Conservation (phyloP, 2,888 invertebrate genomes). For the Enchytraeus crypticus region DNA sequence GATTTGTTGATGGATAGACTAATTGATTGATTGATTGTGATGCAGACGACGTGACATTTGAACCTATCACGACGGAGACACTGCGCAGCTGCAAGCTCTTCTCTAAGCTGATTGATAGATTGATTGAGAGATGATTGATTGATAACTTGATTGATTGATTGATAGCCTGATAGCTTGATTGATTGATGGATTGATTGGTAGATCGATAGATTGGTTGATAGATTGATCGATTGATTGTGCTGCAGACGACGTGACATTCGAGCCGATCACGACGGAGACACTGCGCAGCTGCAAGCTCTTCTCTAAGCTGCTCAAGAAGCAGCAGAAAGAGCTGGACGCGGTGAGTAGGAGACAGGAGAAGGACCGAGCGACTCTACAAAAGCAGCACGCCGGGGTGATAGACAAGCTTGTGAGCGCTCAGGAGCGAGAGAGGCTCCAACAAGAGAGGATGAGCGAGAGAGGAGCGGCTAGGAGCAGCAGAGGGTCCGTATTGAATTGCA, state of each 20-base stretch:
- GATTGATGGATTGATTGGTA: background rate
- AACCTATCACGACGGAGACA: constrained; percentile 41
- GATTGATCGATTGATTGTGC: background rate
- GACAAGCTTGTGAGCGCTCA: constrained; percentile 71
- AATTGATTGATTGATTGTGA: no score
- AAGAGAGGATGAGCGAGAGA: constrained; percentile 29
- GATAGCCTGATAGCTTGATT: background rate
- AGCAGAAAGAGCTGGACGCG: constrained; percentile 82
- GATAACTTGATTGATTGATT: background rate
- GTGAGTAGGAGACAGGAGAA: constrained; percentile 80
- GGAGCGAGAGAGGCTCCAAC: constrained; percentile 42
- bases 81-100: constrained; percentile 42
- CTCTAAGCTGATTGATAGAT: constrained; percentile 72
- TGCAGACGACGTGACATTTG: constrained; percentile 36
- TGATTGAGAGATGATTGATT: no score
- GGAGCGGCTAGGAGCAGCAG: background rate
- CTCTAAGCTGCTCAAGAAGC: constrained; percentile 78
- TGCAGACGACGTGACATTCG: constrained; percentile 36
- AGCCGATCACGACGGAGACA: constrained; percentile 41
- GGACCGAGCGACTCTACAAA: constrained; percentile 80
- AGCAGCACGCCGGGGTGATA: constrained; percentile 68
- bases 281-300: constrained; percentile 42
- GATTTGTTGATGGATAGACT: no score
- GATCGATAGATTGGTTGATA: background rate
- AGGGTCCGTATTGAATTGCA: background rate